Percentiles rank a stretch among this genome's conserved stretches.
phyloP scores from a whole-genome alignment of 2,113 vertebrate genomes.

The Hucho hucho region DNA sequence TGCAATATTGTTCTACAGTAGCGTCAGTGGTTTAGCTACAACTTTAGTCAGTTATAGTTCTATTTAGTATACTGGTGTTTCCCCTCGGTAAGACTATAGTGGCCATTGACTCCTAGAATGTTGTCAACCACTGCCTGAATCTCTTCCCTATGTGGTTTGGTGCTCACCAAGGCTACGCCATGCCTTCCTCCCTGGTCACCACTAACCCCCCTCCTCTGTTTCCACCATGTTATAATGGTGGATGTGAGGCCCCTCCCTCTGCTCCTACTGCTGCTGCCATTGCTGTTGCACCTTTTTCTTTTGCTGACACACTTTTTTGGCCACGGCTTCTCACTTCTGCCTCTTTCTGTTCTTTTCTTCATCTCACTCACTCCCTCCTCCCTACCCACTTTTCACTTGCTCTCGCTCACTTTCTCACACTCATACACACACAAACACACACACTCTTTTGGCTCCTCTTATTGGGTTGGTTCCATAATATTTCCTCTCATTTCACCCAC shows the following conservation, averaged over 20 bases:
- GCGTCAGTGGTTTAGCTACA: no score
- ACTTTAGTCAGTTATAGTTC: no score
- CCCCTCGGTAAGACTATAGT: not conserved
- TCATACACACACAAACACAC: no score
- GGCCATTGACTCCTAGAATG: not conserved
- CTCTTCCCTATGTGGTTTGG: not conserved
- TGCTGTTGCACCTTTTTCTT: slow-evolving; percentile 28
- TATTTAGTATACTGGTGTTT: not conserved
- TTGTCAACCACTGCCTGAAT: not conserved
- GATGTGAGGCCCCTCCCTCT: not conserved
- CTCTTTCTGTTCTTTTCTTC: slow-evolving; percentile 12
- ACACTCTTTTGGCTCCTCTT: slow-evolving; percentile 5
- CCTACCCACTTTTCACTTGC: slow-evolving; percentile 2
- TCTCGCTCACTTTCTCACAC: not conserved
- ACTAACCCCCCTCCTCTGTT: not conserved
- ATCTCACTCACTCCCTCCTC: slow-evolving; percentile 14
- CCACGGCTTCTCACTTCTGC: slow-evolving; percentile 26
- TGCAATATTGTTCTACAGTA: no score
- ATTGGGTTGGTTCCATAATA: slow-evolving; percentile 5
- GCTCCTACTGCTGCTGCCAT: slow-evolving; percentile 16
- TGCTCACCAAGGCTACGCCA: not conserved
- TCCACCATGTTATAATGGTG: not conserved
- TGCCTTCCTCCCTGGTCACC: not conserved
- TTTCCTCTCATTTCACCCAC: slow-evolving; percentile 14
- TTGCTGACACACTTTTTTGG: slow-evolving; percentile 13